These are phyloP conservation scores for Eutolmus rufibarbis DNA, from an alignment of 2,888 invertebrate genomes.

Conservation along the genomic window DNA sequence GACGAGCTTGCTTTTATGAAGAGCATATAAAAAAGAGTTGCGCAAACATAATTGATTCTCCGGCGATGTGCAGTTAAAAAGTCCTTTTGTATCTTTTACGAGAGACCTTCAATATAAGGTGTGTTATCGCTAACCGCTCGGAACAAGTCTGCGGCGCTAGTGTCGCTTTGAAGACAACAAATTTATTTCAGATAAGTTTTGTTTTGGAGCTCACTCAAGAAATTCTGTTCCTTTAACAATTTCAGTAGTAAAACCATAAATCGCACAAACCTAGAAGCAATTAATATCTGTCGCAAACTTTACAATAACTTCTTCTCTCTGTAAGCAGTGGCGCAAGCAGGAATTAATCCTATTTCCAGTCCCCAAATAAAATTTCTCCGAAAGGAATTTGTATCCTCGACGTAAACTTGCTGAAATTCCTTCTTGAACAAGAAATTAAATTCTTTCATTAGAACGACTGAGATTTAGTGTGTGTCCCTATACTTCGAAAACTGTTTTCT, in stretches of 20 bases:
- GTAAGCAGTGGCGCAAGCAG: neutral
- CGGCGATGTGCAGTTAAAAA: too few relatives aligned
- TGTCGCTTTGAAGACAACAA: neutral
- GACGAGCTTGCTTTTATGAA: neutral
- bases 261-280: neutral
- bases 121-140: neutral
- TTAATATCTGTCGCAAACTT: constrained; percentile 6
- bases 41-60: too few relatives aligned
- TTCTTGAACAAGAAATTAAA: constrained; percentile 13
- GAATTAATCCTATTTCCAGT: constrained; percentile 14
- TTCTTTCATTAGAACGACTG: constrained; percentile 13
- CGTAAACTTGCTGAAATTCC: constrained; percentile 17
- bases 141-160: neutral
- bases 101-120: neutral
- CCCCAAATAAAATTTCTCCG: neutral
- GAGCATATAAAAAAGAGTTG: neutral
- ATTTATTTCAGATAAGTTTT: neutral
- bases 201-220: neutral
- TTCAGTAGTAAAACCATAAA: neutral
- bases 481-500: neutral
- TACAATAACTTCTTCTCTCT: neutral
- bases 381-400: neutral
- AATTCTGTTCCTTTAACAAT: neutral
- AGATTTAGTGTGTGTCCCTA: constrained; percentile 11
- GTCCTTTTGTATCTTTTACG: neutral